Evolutionary conservation across 2,888 invertebrate genomes (phyloP), one percentile per base, ranked within the genome.

Genomic region (Agelastica alni): DNA sequence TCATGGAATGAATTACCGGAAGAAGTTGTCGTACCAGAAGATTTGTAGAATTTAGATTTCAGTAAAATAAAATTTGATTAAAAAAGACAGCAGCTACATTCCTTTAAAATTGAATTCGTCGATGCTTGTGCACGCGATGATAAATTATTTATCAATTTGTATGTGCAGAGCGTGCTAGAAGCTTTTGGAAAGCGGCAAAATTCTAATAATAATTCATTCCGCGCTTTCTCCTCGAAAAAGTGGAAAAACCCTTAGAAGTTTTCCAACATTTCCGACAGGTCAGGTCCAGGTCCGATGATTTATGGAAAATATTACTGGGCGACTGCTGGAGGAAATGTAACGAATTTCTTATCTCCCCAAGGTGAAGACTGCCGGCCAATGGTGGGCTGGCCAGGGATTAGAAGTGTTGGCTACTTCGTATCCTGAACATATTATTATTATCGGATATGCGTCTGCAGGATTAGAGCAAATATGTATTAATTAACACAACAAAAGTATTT

Each of bases 241-340:
- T 63, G 62, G 67, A 64, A 68, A 67, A 68, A 64, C 66, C 68
- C 63, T 60, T 61, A 62, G 68, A 72, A 70, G 66, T 71, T 72
- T 70, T 69, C 67, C 69, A 65, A 67, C 66, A 61, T 49, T 53
- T 63, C 64, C 70, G 71, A 70, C 72, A 73, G 72, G 70, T 72
- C 71, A 72, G 71, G 71, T 73, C 70, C 70, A 66, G 67, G 70
- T 56, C 60, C 71, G 75, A 77, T 78, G 77, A 78, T 78, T 78
- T 77, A 78, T 78, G 78, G 75, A 77, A 78, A 78, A 78, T 78
- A 77, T 77, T 77, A 76, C 76, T 61, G 65, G 45, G 53, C 56
- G 53, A 60, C 61, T 60, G 56, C 57, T 63, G 63, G 68, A 71
- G 70, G 70, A 71, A 73, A 71, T 73, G 72, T 74, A 75, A 74